Evolutionary conservation across 2,797 vertebrate species (phyloP), one percentile per base, ranked within the genome.

Genomic region (Fratercula arctica): DNA sequence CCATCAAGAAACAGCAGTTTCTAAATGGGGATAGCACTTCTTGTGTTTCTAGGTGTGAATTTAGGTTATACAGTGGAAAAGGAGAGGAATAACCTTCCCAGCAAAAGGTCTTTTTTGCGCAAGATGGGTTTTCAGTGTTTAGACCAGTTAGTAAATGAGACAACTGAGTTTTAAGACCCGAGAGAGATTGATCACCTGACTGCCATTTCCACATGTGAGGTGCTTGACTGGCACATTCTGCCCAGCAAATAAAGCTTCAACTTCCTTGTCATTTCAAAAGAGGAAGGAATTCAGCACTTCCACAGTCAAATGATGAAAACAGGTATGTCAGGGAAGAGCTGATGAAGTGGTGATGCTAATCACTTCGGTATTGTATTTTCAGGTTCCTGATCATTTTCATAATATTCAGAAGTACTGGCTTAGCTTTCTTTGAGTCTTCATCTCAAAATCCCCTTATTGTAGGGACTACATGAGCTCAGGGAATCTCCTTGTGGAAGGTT

Each of bases 171-270:
- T 56, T 59, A 25, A 56, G 37, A 54, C 29, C 16, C 51, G 13
- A 9, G 63, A 16, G 19, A 53, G 46, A 63, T 2, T 4, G n/a
- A 59, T 67, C 60, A 51, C 29, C 35, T 0, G 0, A 11, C 11
- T 67, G 39, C 20, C 13, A 1, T 51, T 87, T 78, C 19, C 8
- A 37, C 39, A 2, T 5, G 1, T 39, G 43, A 80, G 29, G 3
- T 37, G 35, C 43, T 64, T 84, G 67, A 64, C 37, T n/a, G 63
- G 59, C 24, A 7, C 12, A 3, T 93, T 72, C 45, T 76, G 61
- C n/a, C 25, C 26, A 18, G 64, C 33, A 73, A 76, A 56, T 41
- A 43, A 35, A 73, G 24, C 29, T 84, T 93, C 35, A 50, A 33
- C 46, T 72, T 66, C 48, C 51, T 63, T 61, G 10, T 85, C 11